These are phyloP conservation scores for Aphaenogaster ashmeadi DNA, from an alignment of 1,140 invertebrate species.

Conservation along the genomic window DNA sequence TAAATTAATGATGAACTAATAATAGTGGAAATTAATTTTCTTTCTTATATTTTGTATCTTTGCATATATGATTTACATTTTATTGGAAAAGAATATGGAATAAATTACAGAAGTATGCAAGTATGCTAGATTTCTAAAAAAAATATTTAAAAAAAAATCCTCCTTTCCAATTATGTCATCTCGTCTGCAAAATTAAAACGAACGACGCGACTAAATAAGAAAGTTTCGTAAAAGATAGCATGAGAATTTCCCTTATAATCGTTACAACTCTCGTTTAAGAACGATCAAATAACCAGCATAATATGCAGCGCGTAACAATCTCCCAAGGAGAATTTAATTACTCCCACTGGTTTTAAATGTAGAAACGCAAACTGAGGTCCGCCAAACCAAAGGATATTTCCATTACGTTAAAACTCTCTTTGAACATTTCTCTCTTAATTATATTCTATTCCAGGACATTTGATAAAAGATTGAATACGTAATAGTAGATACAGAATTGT, in stretches of 20 bases:
- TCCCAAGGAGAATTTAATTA: constrained; percentile 61
- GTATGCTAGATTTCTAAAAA: background rate
- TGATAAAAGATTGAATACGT: constrained; percentile 25
- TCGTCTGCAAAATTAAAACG: constrained; percentile 25
- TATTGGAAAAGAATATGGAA: background rate
- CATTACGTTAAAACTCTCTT: constrained; percentile 58
- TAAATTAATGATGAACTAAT: background rate
- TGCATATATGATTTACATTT: background rate
- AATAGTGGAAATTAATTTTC: background rate
- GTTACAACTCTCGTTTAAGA: constrained; percentile 55
- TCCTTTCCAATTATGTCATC: background rate
- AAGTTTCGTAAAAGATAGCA: constrained; percentile 34
- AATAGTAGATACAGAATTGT: constrained; percentile 1
- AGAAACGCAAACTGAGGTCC: constrained; percentile 40
- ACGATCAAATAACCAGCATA: constrained; percentile 50
- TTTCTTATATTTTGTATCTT: background rate
- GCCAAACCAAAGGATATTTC: constrained; percentile 50
- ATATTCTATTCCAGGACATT: constrained; percentile 26
- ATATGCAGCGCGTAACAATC: constrained; percentile 45
- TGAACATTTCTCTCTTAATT: constrained; percentile 45
- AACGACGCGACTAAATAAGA: constrained; percentile 20
- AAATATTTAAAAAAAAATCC: background rate
- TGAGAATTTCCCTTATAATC: constrained; percentile 36
- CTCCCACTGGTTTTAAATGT: constrained; percentile 40
- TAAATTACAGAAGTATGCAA: background rate